Percentiles rank a stretch among this genome's conserved stretches.
Conservation (phyloP, 2,797 vertebrate genomes). For the Graptemys geographica region DNA sequence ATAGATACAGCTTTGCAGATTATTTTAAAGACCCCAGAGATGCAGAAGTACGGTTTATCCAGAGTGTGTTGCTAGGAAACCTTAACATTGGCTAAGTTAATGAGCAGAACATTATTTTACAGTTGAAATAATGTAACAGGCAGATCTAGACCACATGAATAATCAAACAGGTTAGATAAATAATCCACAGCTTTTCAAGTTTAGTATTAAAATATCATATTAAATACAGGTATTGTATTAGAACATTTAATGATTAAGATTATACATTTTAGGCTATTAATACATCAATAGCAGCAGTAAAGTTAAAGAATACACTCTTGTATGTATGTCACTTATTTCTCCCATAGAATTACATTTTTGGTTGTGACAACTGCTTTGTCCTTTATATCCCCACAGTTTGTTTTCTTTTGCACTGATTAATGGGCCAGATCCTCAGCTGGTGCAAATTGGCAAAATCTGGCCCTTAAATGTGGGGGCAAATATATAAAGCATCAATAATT, state of each 20-base stretch:
- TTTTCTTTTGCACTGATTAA: background rate
- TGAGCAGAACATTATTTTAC: conserved; percentile 77
- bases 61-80: conserved; percentile 86
- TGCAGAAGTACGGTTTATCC: conserved; percentile 80
- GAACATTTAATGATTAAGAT: background rate
- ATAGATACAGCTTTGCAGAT: conserved; percentile 77
- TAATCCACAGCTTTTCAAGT: conserved; percentile 2
- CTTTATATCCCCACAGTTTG: background rate
- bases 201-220: background rate
- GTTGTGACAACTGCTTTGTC: background rate
- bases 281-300: background rate
- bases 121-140: conserved; percentile 78
- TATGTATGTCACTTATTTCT: background rate
- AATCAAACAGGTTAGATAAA: conserved; percentile 69
- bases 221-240: background rate
- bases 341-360: background rate
- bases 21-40: conserved; percentile 83
- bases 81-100: conserved; percentile 81
- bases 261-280: background rate
- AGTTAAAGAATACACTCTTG: background rate
- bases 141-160: conserved; percentile 74
- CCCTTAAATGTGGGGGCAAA: background rate
- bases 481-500: background rate
- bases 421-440: background rate
- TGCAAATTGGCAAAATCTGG: background rate